These are phyloP conservation scores for Eulimnadia texana DNA, from an alignment of 1,140 invertebrate species.

Conservation along the genomic window DNA sequence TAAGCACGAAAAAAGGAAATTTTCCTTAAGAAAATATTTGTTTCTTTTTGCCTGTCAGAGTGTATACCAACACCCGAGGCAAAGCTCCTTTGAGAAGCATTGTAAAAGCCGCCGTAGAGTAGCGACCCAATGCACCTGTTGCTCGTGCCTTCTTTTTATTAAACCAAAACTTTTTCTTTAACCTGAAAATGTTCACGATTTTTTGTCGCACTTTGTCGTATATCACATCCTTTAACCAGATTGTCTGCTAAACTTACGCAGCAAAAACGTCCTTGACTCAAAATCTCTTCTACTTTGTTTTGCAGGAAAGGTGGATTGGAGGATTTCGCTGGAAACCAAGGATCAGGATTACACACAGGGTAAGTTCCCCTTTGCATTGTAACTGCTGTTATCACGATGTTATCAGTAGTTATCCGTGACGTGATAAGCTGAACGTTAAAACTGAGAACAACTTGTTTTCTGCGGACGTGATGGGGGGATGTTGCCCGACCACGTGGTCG, in stretches of 20 bases:
- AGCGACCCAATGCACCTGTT: background rate
- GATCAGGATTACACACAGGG: slow-evolving; percentile 13
- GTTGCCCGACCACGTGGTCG: background rate
- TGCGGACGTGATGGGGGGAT: too few relatives aligned
- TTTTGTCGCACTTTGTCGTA: slow-evolving; percentile 7
- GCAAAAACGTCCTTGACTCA: slow-evolving; percentile 2
- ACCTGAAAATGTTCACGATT: slow-evolving; percentile 9
- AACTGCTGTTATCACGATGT: too few relatives aligned
- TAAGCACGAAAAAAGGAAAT: too few relatives aligned
- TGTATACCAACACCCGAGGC: background rate
- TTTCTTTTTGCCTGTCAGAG: too few relatives aligned
- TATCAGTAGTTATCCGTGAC: too few relatives aligned
- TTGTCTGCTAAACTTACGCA: slow-evolving; percentile 2
- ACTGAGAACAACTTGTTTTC: too few relatives aligned
- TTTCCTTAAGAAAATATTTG: too few relatives aligned
- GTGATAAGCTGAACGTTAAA: too few relatives aligned
- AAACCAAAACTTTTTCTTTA: too few relatives aligned
- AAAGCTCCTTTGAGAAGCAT: background rate
- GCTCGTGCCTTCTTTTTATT: too few relatives aligned
- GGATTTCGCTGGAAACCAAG: slow-evolving; percentile 11
- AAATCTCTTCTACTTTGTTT: too few relatives aligned
- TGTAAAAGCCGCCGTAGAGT: background rate
- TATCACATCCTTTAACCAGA: background rate
- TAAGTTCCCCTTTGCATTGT: background rate
- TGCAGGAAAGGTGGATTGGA: slow-evolving; percentile 13